phyloP scores from a whole-genome alignment of 2,797 vertebrate genomes.

The Sebastes iracundus region DNA sequence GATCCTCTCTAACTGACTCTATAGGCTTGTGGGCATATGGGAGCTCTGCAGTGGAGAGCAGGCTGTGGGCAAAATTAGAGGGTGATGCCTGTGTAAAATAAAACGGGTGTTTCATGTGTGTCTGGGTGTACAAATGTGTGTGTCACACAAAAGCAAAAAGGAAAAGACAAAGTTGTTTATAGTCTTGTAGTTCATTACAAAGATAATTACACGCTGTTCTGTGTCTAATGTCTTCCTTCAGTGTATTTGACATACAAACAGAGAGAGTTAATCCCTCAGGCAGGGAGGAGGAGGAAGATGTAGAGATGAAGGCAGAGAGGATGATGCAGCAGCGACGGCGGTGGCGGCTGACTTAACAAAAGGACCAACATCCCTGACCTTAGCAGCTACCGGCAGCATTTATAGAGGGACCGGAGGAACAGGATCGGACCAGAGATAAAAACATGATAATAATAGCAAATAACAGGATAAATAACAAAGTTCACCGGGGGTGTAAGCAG shows the following conservation, averaged over 20 bases:
- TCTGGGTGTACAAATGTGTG: not conserved
- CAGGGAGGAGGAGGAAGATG: conserved; percentile 11
- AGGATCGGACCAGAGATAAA: conserved; percentile 1
- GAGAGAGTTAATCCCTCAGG: conserved; percentile 27
- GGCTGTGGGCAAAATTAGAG: not conserved
- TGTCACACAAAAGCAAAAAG: not conserved
- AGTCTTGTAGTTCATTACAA: not conserved
- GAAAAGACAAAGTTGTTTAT: not conserved
- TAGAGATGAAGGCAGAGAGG: not conserved
- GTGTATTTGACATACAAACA: conserved; percentile 14
- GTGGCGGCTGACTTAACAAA: conserved; percentile 8
- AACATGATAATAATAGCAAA: conserved; percentile 42
- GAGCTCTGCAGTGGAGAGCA: conserved; percentile 27
- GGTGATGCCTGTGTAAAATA: not conserved
- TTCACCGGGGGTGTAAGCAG: conserved; percentile 62
- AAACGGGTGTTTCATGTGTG: conserved; percentile 16
- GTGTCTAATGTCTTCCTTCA: not conserved
- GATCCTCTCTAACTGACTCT: not conserved
- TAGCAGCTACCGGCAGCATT: conserved; percentile 18
- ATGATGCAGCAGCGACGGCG: not conserved
- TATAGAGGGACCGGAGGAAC: not conserved
- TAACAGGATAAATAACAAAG: conserved; percentile 50
- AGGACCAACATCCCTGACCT: conserved; percentile 34
- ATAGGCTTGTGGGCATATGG: not conserved
- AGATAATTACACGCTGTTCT: not conserved